A percentile compares a stretch with the other conserved stretches of the same genome.
phyloP scores from a whole-genome alignment of 2,888 invertebrate species.

The Geophilus truncorum region DNA sequence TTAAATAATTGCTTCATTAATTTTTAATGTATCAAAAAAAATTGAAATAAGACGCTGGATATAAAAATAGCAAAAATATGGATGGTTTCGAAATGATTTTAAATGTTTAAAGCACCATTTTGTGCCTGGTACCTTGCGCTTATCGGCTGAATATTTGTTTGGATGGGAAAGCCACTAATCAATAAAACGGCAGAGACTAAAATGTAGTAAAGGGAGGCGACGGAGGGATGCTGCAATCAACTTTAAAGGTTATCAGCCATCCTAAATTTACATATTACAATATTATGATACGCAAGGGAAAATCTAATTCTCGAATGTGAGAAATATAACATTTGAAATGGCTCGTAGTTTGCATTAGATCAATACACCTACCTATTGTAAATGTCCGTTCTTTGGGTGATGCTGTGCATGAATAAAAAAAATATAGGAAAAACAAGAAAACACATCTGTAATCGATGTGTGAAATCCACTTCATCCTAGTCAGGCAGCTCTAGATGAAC shows the following conservation, averaged over 20 bases:
- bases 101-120: not conserved
- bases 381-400: not conserved
- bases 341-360: not conserved
- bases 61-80: not conserved
- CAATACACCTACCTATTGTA: not conserved
- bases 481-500: not conserved
- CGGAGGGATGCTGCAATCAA: not conserved
- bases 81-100: not conserved
- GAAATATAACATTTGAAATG: not conserved
- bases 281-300: not conserved
- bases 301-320: not conserved
- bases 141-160: slow-evolving; percentile 24
- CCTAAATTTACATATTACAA: not conserved
- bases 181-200: not conserved
- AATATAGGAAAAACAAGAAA: not conserved
- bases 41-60: no score
- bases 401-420: not conserved
- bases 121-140: not conserved
- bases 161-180: not conserved
- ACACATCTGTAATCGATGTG: not conserved
- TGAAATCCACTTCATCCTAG: slow-evolving; percentile 14
- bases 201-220: not conserved
- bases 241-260: not conserved
- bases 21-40: no score
- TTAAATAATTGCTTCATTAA: no score